A percentile compares a stretch with the other conserved stretches of the same genome.
phyloP scores from a whole-genome alignment of 2,113 vertebrate genomes.

The Vulpes ferrilata region DNA sequence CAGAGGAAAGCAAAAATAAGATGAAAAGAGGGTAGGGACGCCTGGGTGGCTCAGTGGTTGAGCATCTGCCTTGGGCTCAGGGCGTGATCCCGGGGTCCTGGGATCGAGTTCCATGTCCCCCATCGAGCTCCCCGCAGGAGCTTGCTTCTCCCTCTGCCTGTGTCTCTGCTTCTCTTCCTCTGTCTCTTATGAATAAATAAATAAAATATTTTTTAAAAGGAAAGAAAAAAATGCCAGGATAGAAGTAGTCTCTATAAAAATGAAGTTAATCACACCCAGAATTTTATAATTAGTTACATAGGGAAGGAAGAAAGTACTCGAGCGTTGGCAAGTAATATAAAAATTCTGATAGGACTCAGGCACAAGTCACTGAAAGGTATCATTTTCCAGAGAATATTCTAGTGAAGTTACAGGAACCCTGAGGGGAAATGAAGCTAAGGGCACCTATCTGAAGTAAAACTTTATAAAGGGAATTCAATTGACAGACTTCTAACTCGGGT shows the following conservation, averaged over 20 bases:
- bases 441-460: slow-evolving; percentile 76
- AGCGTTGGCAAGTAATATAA: slow-evolving; percentile 33
- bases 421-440: slow-evolving; percentile 68
- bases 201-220: too few relatives aligned
- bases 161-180: too few relatives aligned
- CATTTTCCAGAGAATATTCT: slow-evolving; percentile 58
- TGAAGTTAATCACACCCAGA: slow-evolving; percentile 68
- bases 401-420: slow-evolving; percentile 75
- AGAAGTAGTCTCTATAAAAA: slow-evolving; percentile 64
- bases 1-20: slow-evolving; percentile 72
- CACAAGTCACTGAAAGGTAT: slow-evolving; percentile 53
- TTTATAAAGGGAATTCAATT: slow-evolving; percentile 81
- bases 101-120: too few relatives aligned
- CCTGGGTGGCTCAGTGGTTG: too few relatives aligned
- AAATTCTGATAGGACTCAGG: slow-evolving; percentile 45
- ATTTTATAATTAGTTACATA: slow-evolving; percentile 73
- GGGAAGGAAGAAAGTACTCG: slow-evolving; percentile 44
- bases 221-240: slow-evolving; percentile 62
- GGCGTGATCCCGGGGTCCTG: too few relatives aligned
- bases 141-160: too few relatives aligned
- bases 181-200: too few relatives aligned
- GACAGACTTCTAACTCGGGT: slow-evolving; percentile 76
- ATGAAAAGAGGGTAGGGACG: neutral
- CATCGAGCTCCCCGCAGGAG: too few relatives aligned
- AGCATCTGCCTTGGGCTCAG: too few relatives aligned